Evolutionary conservation across 2,888 invertebrate species (phyloP), one percentile per base, ranked within the genome.

Genomic region (Antheraea yamamai): DNA sequence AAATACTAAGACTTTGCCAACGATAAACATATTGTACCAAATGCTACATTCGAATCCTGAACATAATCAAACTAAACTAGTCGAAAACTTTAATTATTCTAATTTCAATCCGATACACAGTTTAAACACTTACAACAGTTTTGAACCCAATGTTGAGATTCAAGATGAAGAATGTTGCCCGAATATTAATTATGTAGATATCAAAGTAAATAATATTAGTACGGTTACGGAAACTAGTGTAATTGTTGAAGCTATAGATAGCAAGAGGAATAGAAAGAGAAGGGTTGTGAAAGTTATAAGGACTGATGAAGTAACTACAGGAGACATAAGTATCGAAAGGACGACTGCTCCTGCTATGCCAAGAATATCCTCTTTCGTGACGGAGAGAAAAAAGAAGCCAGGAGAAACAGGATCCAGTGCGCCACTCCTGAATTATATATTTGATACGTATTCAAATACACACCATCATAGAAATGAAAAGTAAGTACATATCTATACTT

Each of bases 341-440:
- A 86, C 85, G 0, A 87, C 88, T 12, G 78, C 86, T 26, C 78
- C 85, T 1, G 77, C 83, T 14, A 76, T 85, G 26, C 79, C 87
- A 0, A 89, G 85, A 73, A 81, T 85, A 7, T 81, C 86, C 12
- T 85, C 89, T 3, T 72, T 87, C 30, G 80, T 81, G 26, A 79
- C 87, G 79, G 93, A 93, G 75, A 89, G 90, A 75, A 87, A 88
- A 79, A 83, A 89, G 30, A 94, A 92, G 77, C 89, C 91, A 16
- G 93, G 93, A 0, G 95, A 94, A 76, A 88, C 92, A 0, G 94
- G 94, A 0, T 94, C 95, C 0, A 94, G 92, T 79, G 91, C 95
- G 0, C 94, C 94, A 0, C 80, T 95, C 23, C 87, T 95, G 47
- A 95, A 95, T 82, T 94, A 94, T 79, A 95, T 95, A 82, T 95